Conservation (phyloP, 2,888 invertebrate species). For the Drosophila formosana region DNA sequence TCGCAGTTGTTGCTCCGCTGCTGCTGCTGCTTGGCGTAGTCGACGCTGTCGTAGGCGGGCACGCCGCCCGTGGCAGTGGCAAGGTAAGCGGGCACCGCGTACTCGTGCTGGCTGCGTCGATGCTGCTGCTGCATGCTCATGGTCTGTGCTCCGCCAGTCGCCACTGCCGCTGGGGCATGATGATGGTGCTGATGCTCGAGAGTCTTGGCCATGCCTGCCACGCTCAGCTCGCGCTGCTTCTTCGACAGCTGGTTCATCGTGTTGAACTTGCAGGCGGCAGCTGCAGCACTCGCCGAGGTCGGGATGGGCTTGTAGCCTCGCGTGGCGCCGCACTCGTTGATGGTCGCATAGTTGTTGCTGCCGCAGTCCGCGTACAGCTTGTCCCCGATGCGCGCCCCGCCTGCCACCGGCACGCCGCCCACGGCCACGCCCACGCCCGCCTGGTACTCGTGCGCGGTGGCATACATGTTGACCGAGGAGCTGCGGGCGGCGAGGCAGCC, state of each 20-base stretch:
- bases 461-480: constrained; percentile 85
- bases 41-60: constrained; percentile 80
- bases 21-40: constrained; percentile 76
- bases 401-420: constrained; percentile 38
- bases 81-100: constrained; percentile 84
- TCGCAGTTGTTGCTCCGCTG: constrained; percentile 66
- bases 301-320: constrained; percentile 83
- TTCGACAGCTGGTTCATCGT: constrained; percentile 82
- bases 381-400: constrained; percentile 62
- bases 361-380: constrained; percentile 82
- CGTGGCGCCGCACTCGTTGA: constrained; percentile 83
- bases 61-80: constrained; percentile 50
- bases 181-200: constrained; percentile 82
- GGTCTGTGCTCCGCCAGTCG: constrained; percentile 17
- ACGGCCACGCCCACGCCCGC: constrained; percentile 9
- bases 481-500: constrained; percentile 76
- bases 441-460: constrained; percentile 54
- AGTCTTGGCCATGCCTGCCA: constrained; percentile 73
- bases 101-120: constrained; percentile 84
- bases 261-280: constrained; percentile 83
- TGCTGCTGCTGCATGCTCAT: constrained; percentile 42
- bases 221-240: constrained; percentile 67
- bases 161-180: constrained; percentile 66
- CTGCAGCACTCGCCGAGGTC: constrained; percentile 73
- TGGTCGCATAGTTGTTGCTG: constrained; percentile 84